These are phyloP conservation scores for Agrotis clavis DNA, from an alignment of 2,888 invertebrate genomes.

Conservation along the genomic window DNA sequence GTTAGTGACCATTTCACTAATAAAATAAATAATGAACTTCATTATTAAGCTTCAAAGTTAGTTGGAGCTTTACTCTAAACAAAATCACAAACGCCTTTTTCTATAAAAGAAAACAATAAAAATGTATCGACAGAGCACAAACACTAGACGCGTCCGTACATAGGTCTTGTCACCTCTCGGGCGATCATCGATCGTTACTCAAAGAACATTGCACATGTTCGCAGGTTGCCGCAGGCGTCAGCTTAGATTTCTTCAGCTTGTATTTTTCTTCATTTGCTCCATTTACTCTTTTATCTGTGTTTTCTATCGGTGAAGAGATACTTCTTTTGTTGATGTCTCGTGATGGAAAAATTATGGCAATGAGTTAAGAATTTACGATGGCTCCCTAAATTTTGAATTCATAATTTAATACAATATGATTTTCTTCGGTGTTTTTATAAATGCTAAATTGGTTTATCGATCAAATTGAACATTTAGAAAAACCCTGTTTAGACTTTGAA, in stretches of 20 bases:
- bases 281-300: neutral
- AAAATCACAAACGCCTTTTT: conserved; percentile 10
- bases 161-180: conserved; percentile 25
- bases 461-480: no score
- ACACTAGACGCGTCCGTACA: conserved; percentile 1
- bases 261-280: conserved; percentile 9
- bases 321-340: neutral
- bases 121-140: neutral
- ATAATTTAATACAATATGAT: no score
- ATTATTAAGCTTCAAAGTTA: neutral
- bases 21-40: neutral
- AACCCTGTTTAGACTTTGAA: no score
- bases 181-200: conserved; percentile 51
- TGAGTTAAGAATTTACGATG: neutral
- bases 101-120: conserved; percentile 4
- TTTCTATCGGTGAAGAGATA: no score
- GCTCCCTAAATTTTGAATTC: neutral
- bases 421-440: no score
- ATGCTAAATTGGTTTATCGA: no score
- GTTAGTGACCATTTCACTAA: no score
- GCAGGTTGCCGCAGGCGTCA: neutral
- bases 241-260: conserved; percentile 21
- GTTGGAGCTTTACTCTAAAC: neutral
- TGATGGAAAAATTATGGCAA: no score
- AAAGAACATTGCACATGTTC: conserved; percentile 42